Base-by-base conservation (phyloP, 2,113 vertebrate genomes). In the Psephotus haematonotus region DNA sequence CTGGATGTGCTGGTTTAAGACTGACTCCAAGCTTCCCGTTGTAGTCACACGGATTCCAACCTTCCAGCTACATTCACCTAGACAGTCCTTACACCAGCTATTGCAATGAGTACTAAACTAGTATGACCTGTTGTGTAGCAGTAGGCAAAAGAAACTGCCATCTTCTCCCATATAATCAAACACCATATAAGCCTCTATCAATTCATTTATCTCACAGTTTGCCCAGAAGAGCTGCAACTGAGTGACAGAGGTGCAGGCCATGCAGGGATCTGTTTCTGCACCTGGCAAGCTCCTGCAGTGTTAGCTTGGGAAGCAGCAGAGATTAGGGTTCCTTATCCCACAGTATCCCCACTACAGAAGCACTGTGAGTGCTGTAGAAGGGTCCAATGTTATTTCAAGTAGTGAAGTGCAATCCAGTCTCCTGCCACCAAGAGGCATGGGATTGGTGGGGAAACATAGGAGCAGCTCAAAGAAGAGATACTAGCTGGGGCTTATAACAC, bases 281-380 rank as follows among this genome's bases (percentile, higher is more conserved):
- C n/a, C 29, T 10, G 16, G 20, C 43, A 41, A 17, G 9, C 43
- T 8, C 1, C 33, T 39, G 14, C 44, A n/a, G 62, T 1, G 0
- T 11, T 8, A 39, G 43, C 49, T 4, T 20, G 31, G 29, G 33
- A 19, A 28, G 31, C n/a, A 25, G 86, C 57, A 74, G 43, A 64
- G 77, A 27, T 17, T 52, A 7, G 18, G 17, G 17, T 18, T 19
- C 53, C 22, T 33, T 31, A 49, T 44, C 5, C 46, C 39, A 43
- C 53, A 18, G 13, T 2, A 15, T 11, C n/a, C 46, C 55, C 29
- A 7, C 31, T 15, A 7, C 15, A 31, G 12, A 6, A 77, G 28
- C 53, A 17, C 52, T 35, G 68, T 31, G 68, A 23, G 27, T 3
- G 0, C 41, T 27, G 43, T 1, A 59, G 75, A 49, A 46, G n/a